These are phyloP conservation scores for Orgyia antiqua DNA, from an alignment of 2,888 invertebrate species.

Conservation along the genomic window DNA sequence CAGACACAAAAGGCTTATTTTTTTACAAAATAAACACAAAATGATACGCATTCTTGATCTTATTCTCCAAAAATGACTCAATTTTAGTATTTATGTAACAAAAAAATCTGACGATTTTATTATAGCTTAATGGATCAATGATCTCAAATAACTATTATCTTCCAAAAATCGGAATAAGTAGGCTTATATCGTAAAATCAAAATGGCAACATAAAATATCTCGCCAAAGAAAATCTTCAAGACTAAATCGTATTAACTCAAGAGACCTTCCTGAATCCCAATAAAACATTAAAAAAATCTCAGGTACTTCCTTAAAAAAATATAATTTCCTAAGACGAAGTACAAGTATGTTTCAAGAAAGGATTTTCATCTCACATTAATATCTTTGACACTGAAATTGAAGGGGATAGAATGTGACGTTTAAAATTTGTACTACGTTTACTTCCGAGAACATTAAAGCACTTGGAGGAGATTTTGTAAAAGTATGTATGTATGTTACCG, in stretches of 20 bases:
- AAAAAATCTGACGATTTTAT: too few species aligned
- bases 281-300: slow-evolving; percentile 26
- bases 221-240: slow-evolving; percentile 5
- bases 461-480: too few species aligned
- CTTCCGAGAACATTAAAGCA: neutral
- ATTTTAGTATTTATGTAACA: too few species aligned
- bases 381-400: slow-evolving; percentile 10
- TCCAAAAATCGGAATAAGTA: too few species aligned
- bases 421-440: neutral
- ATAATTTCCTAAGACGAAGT: slow-evolving; percentile 23
- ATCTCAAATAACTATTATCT: too few species aligned
- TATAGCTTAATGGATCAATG: too few species aligned
- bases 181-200: too few species aligned
- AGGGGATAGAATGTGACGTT: slow-evolving; percentile 2
- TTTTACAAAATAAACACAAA: too few species aligned
- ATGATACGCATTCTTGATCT: too few species aligned
- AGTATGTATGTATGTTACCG: too few species aligned
- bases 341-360: slow-evolving; percentile 14
- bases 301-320: slow-evolving; percentile 16
- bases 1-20: too few species aligned
- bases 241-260: slow-evolving; percentile 6
- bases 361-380: slow-evolving; percentile 11
- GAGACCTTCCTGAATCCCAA: slow-evolving; percentile 11
- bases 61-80: too few species aligned
- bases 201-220: neutral